Evolutionary conservation across 2,113 vertebrate species (phyloP), one percentile per base, ranked within the genome.

Genomic region (Otocyon megalotis): DNA sequence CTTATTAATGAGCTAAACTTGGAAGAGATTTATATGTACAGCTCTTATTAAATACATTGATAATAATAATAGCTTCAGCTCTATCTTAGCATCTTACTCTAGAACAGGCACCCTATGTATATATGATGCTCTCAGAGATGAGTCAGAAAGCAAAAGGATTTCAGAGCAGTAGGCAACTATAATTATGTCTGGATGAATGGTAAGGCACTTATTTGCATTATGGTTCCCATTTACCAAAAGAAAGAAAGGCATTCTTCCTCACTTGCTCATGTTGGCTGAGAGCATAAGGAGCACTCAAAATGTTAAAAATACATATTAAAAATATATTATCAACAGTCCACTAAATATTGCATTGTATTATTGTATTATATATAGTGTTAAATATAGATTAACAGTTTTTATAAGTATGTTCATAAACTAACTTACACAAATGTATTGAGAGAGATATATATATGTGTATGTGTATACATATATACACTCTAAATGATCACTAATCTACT

Each of bases 81-180:
- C 69, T 88, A 50, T 26, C 28, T 90, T 53, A 95, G 56, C 30
- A 60, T 53, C 28, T 12, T 48, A 35, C n/a, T 76, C 62, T 54
- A 60, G 30, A 26, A 65, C 53, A 30, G 30, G 74, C 54, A 67
- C 37, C 53, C 43, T 82, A n/a, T 92, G 20, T 77, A 85, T 6
- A 77, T 20, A 65, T 37, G n/a, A 81, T n/a, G 7, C 10, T 80
- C 56, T 58, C 86, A 71, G 69, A 81, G 26, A 54, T n/a, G 63
- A 69, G 22, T 72, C 90, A 93, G 71, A 63, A 90, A 86, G 89
- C 13, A 76, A 86, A 83, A 81, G 32, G 58, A 77, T 81, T 85
- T 67, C 37, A 80, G n/a, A 77, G 58, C 35, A 72, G 14, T 32
- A 72, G 12, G 37, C 10, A 22, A 87, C 22, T 82, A 48, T 26